Base-by-base conservation (phyloP, 1,140 invertebrate species). In the Metaphire vulgaris region DNA sequence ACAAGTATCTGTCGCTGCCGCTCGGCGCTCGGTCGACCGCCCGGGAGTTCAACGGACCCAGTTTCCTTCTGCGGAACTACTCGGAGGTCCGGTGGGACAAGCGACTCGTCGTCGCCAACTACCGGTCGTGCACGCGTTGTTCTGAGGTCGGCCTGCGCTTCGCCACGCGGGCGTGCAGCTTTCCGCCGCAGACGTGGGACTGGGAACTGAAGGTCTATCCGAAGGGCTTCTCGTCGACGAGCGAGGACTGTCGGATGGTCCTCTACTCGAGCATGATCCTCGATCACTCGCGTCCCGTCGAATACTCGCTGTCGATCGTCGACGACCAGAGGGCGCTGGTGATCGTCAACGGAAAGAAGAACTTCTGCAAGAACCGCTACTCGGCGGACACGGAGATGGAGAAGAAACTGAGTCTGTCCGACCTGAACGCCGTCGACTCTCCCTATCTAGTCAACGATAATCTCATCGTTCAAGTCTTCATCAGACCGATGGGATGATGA, bases 1-100 rank as follows among this genome's bases (percentile, higher is more conserved):
- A 87, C 81, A 88, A 87, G 74, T 87, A 82, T 76, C 85, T 86
- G 75, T 85, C 86, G 26, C 80, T 87, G 6, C 82, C 87, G 0
- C 77, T 87, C 16, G 80, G 81, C 2, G 83, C 81, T 69, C 69
- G 86, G 29, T 80, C 81, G 15, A 80, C 76, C 75, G 82, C 80
- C 65, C 87, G 85, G 65, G 85, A 87, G 41, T 87, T 86, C 72
- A 83, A 76, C 28, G 79, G 79, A 26, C 77, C 80, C 1, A 76
- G 76, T 65, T 88, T 86, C 74, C 79, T 88, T 33, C 77, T 88
- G 32, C 81, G 87, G 33, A 85, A 87, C 75, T 88, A 87, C 81
- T 82, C 82, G 28, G 85, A 87, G 74, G 79, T 85, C 41, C 80
- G 86, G 31, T 88, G 87, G 87, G 87, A 87, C 75, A 85, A 85